Conservation (phyloP, 2,888 invertebrate species). For the Ariolimax columbianus region DNA sequence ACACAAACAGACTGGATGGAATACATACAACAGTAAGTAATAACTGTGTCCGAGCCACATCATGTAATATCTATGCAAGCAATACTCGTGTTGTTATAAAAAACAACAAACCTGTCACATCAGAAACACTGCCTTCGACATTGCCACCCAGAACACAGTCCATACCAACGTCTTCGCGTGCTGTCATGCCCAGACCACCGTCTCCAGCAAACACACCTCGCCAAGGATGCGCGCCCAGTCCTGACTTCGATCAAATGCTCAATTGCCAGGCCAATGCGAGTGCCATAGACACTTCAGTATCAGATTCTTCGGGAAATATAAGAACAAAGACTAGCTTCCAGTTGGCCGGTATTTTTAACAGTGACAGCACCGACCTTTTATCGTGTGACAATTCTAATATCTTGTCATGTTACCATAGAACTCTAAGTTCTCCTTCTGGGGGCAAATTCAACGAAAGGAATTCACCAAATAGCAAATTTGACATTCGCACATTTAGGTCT, state of each 20-base stretch:
- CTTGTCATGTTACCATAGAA: slow-evolving; percentile 25
- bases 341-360: not conserved
- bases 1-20: not conserved
- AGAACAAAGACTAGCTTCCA: not conserved
- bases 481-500: not conserved
- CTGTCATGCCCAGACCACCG: slow-evolving; percentile 10
- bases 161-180: not conserved
- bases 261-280: not conserved
- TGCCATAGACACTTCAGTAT: not conserved
- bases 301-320: not conserved
- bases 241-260: slow-evolving; percentile 9
- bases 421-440: not conserved
- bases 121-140: not conserved
- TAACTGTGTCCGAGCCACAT: not conserved
- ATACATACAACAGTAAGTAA: not conserved
- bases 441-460: not conserved
- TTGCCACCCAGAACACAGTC: not conserved
- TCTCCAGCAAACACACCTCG: slow-evolving; percentile 5
- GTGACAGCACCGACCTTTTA: not conserved
- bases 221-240: not conserved
- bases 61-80: not conserved
- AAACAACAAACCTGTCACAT: not conserved
- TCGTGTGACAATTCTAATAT: slow-evolving; percentile 17
- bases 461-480: not conserved
- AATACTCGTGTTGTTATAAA: not conserved